Conservation (phyloP, 2,113 vertebrate species). For the Otolemur garnettii region DNA sequence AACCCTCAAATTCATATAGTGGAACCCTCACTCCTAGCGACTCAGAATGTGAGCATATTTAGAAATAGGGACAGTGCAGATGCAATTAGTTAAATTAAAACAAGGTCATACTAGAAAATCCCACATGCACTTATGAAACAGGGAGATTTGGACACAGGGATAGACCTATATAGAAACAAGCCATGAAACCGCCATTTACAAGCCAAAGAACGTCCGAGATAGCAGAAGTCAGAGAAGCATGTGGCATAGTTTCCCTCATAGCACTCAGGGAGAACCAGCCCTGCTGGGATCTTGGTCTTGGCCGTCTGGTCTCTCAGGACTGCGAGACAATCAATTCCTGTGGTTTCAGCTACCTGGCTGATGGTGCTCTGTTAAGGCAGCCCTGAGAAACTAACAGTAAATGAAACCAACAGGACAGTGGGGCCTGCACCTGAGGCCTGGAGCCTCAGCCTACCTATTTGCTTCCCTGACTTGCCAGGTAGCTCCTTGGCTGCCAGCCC, state of each 20-base stretch:
- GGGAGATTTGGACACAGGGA: not conserved
- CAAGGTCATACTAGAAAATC: conserved; percentile 1
- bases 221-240: not conserved
- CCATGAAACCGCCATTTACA: not conserved
- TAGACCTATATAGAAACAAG: not conserved
- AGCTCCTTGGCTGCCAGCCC: too few species aligned
- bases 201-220: not conserved
- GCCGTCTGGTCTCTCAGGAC: not conserved
- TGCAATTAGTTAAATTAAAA: conserved; percentile 41
- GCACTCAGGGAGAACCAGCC: not conserved
- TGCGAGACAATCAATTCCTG: not conserved
- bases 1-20: not conserved
- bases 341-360: not conserved
- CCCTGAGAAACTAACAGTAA: not conserved
- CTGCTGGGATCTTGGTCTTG: not conserved
- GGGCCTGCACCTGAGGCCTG: rapidly evolving
- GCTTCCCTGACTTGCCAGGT: not conserved
- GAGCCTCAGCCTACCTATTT: not conserved
- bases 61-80: not conserved
- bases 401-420: rapidly evolving
- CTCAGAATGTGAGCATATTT: not conserved
- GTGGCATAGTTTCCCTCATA: not conserved
- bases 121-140: not conserved
- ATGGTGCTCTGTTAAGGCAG: not conserved
- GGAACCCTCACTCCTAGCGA: not conserved